Percentiles rank a stretch among this genome's conserved stretches.
These are phyloP conservation scores for Cheilinus undulatus DNA, from an alignment of 2,113 vertebrate genomes.

Conservation along the genomic window DNA sequence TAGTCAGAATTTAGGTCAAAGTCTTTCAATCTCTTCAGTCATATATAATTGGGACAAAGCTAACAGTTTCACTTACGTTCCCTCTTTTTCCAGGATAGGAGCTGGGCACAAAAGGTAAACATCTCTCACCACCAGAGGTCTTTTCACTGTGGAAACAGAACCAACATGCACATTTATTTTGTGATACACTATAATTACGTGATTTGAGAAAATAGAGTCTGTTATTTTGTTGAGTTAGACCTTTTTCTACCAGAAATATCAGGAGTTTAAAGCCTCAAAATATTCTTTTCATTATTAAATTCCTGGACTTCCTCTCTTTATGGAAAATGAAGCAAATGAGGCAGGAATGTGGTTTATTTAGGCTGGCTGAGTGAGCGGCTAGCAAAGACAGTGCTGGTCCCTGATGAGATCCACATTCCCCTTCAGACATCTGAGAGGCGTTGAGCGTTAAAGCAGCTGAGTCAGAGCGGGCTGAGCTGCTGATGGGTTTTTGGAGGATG, in stretches of 20 bases:
- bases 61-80: conserved; percentile 87
- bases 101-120: conserved; percentile 96
- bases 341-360: conserved; percentile 74
- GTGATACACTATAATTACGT: not conserved
- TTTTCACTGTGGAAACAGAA: conserved; percentile 87
- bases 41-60: not conserved
- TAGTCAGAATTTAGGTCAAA: too few relatives aligned
- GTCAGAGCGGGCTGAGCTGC: conserved; percentile 23
- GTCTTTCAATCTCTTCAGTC: not conserved
- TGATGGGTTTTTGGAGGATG: conserved; percentile 48
- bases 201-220: not conserved
- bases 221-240: not conserved
- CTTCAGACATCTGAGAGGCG: conserved; percentile 65
- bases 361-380: conserved; percentile 64
- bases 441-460: conserved; percentile 77
- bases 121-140: conserved; percentile 92
- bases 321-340: conserved; percentile 71
- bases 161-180: not conserved
- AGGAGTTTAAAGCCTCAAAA: conserved; percentile 39
- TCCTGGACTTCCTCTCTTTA: conserved; percentile 68
- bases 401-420: conserved; percentile 74
- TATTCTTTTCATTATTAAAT: conserved; percentile 52
- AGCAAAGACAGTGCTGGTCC: conserved; percentile 48
- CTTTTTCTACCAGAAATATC: conserved; percentile 6
- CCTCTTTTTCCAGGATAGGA: conserved; percentile 91